Evolutionary conservation across 2,797 vertebrate genomes (phyloP).

Genomic region (Phataginus tricuspis): DNA sequence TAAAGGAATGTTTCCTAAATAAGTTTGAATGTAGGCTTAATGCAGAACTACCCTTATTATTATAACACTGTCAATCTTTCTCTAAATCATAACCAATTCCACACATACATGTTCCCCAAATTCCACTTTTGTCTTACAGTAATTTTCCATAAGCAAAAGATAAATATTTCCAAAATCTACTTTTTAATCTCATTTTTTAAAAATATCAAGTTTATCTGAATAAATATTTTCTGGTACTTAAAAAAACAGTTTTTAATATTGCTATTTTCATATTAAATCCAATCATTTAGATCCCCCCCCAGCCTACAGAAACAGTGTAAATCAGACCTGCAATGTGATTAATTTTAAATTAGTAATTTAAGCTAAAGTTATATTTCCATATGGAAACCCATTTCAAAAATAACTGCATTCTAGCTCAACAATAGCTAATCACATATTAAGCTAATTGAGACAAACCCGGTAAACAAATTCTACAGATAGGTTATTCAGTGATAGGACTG

Average conservation of each 20-base stretch:
- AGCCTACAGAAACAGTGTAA: neutral
- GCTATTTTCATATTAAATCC: neutral
- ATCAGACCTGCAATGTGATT: neutral
- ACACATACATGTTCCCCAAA: neutral
- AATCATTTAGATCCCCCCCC: neutral
- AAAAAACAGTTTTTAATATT: neutral
- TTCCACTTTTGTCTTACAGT: neutral
- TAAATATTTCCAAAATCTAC: neutral
- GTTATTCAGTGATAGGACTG: neutral
- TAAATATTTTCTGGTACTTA: neutral
- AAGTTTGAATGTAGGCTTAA: slow-evolving; percentile 25
- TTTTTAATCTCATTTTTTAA: slow-evolving; percentile 21
- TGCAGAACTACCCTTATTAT: neutral
- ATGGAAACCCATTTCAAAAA: slow-evolving; percentile 58
- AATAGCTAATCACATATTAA: neutral
- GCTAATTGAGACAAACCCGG: neutral
- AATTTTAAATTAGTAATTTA: slow-evolving; percentile 1
- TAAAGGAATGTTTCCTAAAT: neutral
- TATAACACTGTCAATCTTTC: neutral
- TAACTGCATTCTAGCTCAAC: neutral
- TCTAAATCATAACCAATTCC: neutral
- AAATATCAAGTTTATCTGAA: neutral
- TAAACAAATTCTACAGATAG: neutral
- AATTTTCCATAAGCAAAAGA: neutral
- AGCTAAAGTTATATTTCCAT: slow-evolving; percentile 46